Percentiles rank a stretch among this genome's conserved stretches.
These are phyloP conservation scores for Drosophila prosaltans DNA, from an alignment of 1,140 invertebrate genomes.

Conservation along the genomic window DNA sequence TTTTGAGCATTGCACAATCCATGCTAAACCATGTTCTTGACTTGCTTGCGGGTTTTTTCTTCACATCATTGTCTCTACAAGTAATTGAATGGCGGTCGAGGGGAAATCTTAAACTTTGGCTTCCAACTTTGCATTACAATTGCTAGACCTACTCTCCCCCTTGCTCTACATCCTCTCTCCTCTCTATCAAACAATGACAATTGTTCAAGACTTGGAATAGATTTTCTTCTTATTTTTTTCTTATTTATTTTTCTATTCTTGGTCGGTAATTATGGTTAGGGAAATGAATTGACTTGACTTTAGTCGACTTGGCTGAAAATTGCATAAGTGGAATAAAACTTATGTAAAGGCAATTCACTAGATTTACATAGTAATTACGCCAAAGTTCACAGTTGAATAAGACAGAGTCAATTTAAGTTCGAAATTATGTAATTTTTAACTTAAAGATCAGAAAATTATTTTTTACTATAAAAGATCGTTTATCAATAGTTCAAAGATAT, in stretches of 20 bases:
- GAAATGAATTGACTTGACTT: slow-evolving; percentile 41
- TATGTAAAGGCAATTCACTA: slow-evolving; percentile 3
- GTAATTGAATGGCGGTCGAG: slow-evolving; percentile 45
- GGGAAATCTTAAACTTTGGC: slow-evolving; percentile 22
- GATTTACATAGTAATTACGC: neutral
- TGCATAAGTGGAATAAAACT: slow-evolving; percentile 1
- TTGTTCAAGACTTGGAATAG: slow-evolving; percentile 35
- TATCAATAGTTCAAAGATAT: no score
- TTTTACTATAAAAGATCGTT: no score
- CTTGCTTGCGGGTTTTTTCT: slow-evolving; percentile 20
- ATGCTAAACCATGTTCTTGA: slow-evolving; percentile 33
- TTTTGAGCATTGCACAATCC: slow-evolving; percentile 65
- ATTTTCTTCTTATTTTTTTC: neutral
- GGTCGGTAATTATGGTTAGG: slow-evolving; percentile 30
- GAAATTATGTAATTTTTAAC: no score
- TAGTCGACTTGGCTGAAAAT: slow-evolving; percentile 18
- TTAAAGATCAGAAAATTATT: no score
- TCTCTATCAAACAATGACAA: slow-evolving; percentile 46
- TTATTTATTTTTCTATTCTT: neutral
- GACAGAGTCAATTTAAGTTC: neutral
- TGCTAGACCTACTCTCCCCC: slow-evolving; percentile 7
- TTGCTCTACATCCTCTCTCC: neutral
- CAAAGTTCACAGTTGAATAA: neutral
- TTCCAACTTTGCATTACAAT: slow-evolving; percentile 39
- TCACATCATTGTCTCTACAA: slow-evolving; percentile 56